Conservation (phyloP, 2,888 invertebrate genomes). For the Megastigmus dorsalis region DNA sequence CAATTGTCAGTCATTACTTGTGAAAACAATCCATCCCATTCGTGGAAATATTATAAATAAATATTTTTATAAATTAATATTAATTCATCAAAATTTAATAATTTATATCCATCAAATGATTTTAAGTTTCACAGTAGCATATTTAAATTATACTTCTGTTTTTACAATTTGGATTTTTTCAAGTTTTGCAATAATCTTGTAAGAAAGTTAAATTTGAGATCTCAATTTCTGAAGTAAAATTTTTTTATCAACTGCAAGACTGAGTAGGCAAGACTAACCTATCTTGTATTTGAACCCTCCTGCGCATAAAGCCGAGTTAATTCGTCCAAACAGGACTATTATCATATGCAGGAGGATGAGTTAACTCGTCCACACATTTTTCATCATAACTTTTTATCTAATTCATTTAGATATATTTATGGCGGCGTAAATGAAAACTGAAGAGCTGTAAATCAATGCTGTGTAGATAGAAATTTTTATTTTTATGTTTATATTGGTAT, state of each 20-base stretch:
- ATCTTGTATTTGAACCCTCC: too few species aligned
- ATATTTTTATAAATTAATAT: conserved; percentile 48
- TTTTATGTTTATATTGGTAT: too few species aligned
- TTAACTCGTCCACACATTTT: too few species aligned
- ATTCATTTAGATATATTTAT: too few species aligned
- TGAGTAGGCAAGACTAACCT: not conserved
- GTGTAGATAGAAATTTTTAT: too few species aligned
- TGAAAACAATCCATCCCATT: conserved; percentile 37
- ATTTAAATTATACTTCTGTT: not conserved
- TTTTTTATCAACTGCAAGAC: not conserved
- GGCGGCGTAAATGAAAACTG: too few species aligned
- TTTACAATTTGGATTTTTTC: not conserved
- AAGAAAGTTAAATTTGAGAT: not conserved
- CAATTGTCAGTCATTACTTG: conserved; percentile 6
- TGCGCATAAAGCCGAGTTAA: too few species aligned
- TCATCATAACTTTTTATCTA: too few species aligned
- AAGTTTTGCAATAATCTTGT: conserved; percentile 5
- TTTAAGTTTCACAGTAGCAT: not conserved
- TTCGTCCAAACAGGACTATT: too few species aligned
- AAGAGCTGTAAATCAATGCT: too few species aligned
- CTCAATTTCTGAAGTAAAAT: not conserved
- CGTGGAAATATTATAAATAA: conserved; percentile 33
- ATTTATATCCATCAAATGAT: not conserved
- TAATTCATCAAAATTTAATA: not conserved
- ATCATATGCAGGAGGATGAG: too few species aligned